Evolutionary conservation across 2,888 invertebrate species (phyloP), one percentile per base, ranked within the genome.

Genomic region (Mamestra brassicae): DNA sequence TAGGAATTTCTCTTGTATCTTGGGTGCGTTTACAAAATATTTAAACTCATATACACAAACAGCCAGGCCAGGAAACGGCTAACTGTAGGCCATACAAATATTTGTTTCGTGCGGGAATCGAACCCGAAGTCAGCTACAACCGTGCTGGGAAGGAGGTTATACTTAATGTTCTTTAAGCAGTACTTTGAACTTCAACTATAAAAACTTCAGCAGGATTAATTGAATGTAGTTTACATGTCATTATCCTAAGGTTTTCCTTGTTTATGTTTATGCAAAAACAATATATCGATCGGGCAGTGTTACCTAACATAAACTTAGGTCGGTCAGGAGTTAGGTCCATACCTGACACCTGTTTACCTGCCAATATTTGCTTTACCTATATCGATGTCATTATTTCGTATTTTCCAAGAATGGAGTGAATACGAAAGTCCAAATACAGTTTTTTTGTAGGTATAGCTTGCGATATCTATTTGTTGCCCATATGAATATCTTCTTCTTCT

Each of bases 311-410:
- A 17, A 17, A 55, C 10, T 71, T 55, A 38, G 13, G 13, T 45
- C 4, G 0, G 15, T 47, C 38, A 36, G 6, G 66, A 38, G 38
- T 17, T 50, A 15, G n/a, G 10, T 60, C 11, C 45, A 10, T 52
- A 36, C 34, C 42, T 8, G 47, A 65, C 17, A 55, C 7, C 7
- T 47, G 17, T 47, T 62, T 38, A n/a, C 38, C 52, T 47, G 38
- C 10, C 17, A 55, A 54, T 62, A 54, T 62, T 75, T 61, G 54
- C 17, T 54, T 34, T 17, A 52, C 13, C 13, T n/a, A 55, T 26
- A 4, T 5, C 11, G 34, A 34, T n/a, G n/a, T 42, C 52, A 45
- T 75, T 61, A 54, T 76, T 76, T 47, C 38, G 26, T n/a, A 38
- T 2, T 7, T 5, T 54, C 7, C 47, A 11, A 4, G n/a, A 57